Base-by-base conservation (phyloP, 1,140 invertebrate species). In the Drosophila neocordata region DNA sequence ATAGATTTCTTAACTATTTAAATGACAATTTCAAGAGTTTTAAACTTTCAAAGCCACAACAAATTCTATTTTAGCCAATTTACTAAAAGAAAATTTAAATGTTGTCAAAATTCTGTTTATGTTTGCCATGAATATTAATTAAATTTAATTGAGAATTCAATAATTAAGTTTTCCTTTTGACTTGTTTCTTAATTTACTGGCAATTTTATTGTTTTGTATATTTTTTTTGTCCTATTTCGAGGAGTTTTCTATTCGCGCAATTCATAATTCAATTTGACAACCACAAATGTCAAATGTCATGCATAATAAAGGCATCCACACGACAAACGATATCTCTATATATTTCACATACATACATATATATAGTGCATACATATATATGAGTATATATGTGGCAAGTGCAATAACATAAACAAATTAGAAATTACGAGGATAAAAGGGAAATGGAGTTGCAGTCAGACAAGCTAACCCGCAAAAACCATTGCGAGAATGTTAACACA, bases 391-490 rank as follows among this genome's bases (percentile, higher is more conserved):
- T 53, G 24, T 58, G 56, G 27, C 55, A n/a, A 37, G 11, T 65
- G 73, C 65, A 75, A 87, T 74, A 87, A 69, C 64, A 67, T 74
- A 78, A 82, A 77, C 78, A 78, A 85, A 85, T 85, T 87, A 72
- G 35, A 78, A 81, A 79, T 87, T 78, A 75, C 69, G 66, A 70
- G 60, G 57, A 24, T 1, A 2, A 18, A 34, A 67, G 38, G 13
- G 18, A 35, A 57, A 53, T 20, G 8, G 15, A 52, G 24, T 13
- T 37, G 44, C 41, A 22, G 37, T 34, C 27, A 48, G 20, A 48
- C 48, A 77, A 74, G 58, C 69, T 56, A 77, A 69, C 51, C 72
- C 76, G 55, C 53, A 65, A 77, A 48, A 73, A 60, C 65, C 72
- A 73, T 60, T 73, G 65, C 72, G 71, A 48, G 41, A 76, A 73